Conservation (phyloP, 30 jellyfish, hydroid and myxozoan species). For the Cassiopea xamachana region DNA sequence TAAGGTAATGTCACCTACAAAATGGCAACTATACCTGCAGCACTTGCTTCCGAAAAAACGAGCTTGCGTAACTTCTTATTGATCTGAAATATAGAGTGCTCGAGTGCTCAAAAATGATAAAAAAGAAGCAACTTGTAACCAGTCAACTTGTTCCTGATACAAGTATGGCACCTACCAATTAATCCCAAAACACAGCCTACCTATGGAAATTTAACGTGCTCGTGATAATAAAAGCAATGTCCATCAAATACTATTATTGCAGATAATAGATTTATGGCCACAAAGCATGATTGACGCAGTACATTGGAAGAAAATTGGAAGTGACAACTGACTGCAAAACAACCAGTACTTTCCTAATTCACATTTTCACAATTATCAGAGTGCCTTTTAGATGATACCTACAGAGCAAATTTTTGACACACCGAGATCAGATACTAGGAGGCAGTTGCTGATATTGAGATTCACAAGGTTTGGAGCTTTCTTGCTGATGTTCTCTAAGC, state of each 20-base stretch:
- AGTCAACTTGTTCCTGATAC: no score
- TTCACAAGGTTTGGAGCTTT: constrained; percentile 59
- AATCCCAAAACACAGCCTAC: no score
- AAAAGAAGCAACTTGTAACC: background rate
- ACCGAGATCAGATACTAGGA: constrained; percentile 67
- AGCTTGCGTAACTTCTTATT: constrained; percentile 34
- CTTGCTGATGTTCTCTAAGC: constrained; percentile 57
- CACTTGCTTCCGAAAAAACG: constrained; percentile 36
- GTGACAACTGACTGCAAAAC: background rate
- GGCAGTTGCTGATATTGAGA: constrained; percentile 63
- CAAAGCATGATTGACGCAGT: no score
- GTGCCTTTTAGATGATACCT: background rate
- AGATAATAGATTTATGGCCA: no score
- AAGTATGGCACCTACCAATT: no score
- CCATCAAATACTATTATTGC: no score
- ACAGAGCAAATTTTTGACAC: constrained; percentile 52
- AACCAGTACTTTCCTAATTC: background rate
- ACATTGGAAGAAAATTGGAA: no score
- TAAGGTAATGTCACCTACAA: background rate
- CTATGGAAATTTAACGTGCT: no score
- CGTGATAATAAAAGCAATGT: no score
- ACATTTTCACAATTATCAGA: background rate
- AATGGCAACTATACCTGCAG: constrained; percentile 13
- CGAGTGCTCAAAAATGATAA: background rate
- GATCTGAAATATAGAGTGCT: constrained; percentile 7